Evolutionary conservation across 2,797 vertebrate species (phyloP).

Genomic region (Antrozous pallidus): DNA sequence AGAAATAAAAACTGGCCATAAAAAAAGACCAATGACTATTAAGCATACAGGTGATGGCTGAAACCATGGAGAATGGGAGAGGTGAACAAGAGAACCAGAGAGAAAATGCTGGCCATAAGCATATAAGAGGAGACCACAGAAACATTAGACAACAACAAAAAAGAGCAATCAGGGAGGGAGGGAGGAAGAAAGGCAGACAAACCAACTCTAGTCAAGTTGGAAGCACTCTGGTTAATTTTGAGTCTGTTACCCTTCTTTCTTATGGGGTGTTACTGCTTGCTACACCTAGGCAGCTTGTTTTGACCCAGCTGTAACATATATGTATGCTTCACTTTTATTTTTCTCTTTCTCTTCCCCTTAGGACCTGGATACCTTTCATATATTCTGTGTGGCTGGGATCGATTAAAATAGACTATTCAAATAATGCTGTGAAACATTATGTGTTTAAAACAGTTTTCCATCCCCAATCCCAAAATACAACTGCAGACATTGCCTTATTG

Average conservation of each 20-base stretch:
- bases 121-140: neutral
- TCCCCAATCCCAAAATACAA: rapidly evolving
- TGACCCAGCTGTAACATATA: neutral
- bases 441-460: conserved; percentile 21
- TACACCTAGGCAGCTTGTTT: neutral
- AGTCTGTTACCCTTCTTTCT: neutral
- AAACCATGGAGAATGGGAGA: neutral
- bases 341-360: neutral
- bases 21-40: neutral
- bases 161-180: neutral
- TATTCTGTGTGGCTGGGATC: conserved; percentile 47
- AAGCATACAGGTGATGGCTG: neutral
- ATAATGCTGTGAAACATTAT: neutral
- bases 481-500: conserved; percentile 23
- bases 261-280: neutral
- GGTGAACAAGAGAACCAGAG: neutral
- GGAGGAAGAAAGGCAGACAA: neutral
- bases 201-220: neutral
- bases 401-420: neutral
- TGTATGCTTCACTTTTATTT: neutral
- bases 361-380: neutral
- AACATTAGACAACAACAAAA: neutral
- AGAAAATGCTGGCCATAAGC: neutral
- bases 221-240: neutral
- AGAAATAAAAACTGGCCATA: conserved; percentile 34